Evolutionary conservation across 2,113 vertebrate species (phyloP).

Genomic region (Actenoides hombroni): DNA sequence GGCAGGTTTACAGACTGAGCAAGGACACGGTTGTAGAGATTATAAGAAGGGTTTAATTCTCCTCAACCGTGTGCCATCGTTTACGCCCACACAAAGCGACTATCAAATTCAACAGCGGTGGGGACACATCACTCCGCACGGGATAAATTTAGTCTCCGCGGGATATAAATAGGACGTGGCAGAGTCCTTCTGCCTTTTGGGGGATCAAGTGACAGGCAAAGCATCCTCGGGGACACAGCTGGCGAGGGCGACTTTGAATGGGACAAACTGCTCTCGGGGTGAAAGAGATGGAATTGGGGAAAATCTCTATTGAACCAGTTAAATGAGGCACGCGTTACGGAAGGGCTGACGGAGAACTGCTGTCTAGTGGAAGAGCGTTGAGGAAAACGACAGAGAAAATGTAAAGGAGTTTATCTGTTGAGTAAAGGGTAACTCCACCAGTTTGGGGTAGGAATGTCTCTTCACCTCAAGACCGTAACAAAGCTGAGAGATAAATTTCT

Average conservation of each 20-base stretch:
- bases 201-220: slow-evolving; percentile 26
- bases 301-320: neutral
- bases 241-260: neutral
- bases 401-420: neutral
- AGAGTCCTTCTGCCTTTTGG: slow-evolving; percentile 9
- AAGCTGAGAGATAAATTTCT: neutral
- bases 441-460: neutral
- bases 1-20: neutral
- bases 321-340: neutral
- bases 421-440: neutral
- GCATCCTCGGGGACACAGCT: neutral
- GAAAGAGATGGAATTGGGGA: neutral
- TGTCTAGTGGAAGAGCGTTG: neutral
- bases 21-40: neutral
- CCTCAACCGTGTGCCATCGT: neutral
- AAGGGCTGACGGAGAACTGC: neutral
- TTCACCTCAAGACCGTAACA: neutral
- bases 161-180: slow-evolving; percentile 6
- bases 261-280: rapidly evolving
- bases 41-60: neutral
- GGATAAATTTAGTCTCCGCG: neutral
- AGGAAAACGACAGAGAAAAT: neutral
- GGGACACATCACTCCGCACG: neutral
- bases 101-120: neutral
- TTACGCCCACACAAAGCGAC: slow-evolving; percentile 27